These are phyloP conservation scores for Podarcis lilfordi DNA, from an alignment of 2,797 vertebrate species.

Conservation along the genomic window DNA sequence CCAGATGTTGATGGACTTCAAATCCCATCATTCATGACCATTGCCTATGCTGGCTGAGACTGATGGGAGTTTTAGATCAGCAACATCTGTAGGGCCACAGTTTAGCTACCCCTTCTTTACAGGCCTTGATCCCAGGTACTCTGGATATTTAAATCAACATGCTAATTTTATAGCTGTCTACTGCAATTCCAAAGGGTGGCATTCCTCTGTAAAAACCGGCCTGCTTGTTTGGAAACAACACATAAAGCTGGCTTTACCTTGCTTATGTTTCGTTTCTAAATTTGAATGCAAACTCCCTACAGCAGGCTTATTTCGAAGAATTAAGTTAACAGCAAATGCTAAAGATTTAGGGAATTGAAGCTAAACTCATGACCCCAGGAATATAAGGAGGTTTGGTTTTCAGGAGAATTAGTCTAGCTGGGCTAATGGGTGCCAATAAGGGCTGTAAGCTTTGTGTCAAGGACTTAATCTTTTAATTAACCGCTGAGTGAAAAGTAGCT, in stretches of 20 bases:
- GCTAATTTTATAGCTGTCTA: neutral
- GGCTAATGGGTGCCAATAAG: slow-evolving; percentile 70
- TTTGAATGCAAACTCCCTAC: slow-evolving; percentile 61
- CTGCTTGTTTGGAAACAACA: slow-evolving; percentile 40
- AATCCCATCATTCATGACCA: too few species aligned
- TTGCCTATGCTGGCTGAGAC: too few species aligned
- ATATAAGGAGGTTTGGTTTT: slow-evolving; percentile 70
- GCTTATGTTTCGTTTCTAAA: slow-evolving; percentile 51
- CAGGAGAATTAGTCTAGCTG: slow-evolving; percentile 68
- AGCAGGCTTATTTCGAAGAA: slow-evolving; percentile 69
- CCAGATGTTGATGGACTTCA: too few species aligned
- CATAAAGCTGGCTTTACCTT: slow-evolving; percentile 51
- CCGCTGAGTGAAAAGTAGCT: slow-evolving; percentile 69
- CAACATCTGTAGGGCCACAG: neutral
- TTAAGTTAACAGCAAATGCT: slow-evolving; percentile 69
- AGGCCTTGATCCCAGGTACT: neutral
- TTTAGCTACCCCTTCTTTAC: neutral
- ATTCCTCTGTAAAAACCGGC: slow-evolving; percentile 11
- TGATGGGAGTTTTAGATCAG: too few species aligned
- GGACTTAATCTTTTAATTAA: slow-evolving; percentile 76
- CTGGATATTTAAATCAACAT: neutral
- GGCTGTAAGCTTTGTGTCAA: slow-evolving; percentile 69
- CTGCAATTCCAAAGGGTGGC: neutral
- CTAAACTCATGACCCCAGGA: slow-evolving; percentile 67
- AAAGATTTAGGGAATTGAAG: slow-evolving; percentile 72